Evolutionary conservation across 2,888 invertebrate genomes (phyloP), one percentile per base, ranked within the genome.

Genomic region (Malthinus seriepunctatus): DNA sequence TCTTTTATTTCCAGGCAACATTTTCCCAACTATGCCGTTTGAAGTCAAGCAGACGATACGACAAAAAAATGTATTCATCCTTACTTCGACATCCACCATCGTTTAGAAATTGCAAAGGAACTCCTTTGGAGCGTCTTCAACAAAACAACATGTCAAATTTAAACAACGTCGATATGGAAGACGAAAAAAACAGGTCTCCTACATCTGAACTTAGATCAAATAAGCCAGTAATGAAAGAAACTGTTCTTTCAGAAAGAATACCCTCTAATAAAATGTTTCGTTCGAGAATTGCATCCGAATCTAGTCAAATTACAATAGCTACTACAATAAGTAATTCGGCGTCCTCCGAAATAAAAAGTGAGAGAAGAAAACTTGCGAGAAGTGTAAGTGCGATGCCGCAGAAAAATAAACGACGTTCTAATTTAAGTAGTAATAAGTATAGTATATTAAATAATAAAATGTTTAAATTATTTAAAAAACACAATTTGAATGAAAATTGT

Each of bases 21-120:
- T 71, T 81, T 56, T 75, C 79, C 3, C 78, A 79, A 56, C 71
- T 76, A 32, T 80, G 79, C 66, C 71, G 71, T 47, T 58, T 76
- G 47, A 69, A 73, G 52, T 68, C 71, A 52, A 61, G 61, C 49
- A 51, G 56, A 47, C 60, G 62, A 45, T 37, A 47, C 23, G 64
- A 59, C 15, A 52, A 44, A 23, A 65, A 65, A 10, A 64, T 50
- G 47, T 67, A 67, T 33, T 65, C 66, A 7, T 62, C 61, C 15
- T 58, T 67, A 9, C 68, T 65, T 54, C 69, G 68, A 48, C 67
- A 66, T 51, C 66, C 60, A 12, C 67, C 67, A 14, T 61, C 67
- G 9, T 60, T 57, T 8, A 64, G 63, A 57, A 67, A 55, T 14
- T 66, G 49, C 45, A 54, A 55, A 55, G 49, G 7, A 11, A 35